phyloP scores from a whole-genome alignment of 2,797 vertebrate species.

The Amphiprion clarkii region DNA sequence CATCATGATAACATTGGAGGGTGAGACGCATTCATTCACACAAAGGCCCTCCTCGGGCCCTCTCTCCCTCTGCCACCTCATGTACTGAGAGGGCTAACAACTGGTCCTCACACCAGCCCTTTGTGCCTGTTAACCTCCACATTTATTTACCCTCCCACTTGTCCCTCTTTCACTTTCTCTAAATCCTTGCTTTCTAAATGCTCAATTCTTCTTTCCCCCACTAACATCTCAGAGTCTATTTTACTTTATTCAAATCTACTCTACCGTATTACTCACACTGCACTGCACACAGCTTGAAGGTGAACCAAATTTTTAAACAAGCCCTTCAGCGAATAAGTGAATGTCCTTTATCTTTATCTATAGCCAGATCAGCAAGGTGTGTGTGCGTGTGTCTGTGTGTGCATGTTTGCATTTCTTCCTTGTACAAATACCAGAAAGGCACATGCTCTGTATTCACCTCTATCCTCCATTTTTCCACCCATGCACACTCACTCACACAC shows the following conservation, averaged over 20 bases:
- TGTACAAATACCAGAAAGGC: conserved; percentile 51
- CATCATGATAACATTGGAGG: conserved; percentile 83
- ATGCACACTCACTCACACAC: conserved; percentile 9
- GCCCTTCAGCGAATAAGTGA: conserved; percentile 4
- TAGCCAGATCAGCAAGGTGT: conserved; percentile 28
- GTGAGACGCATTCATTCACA: conserved; percentile 80
- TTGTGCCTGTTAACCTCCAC: conserved; percentile 67
- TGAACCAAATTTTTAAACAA: conserved; percentile 28
- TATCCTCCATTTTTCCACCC: conserved; percentile 16
- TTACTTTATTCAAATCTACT: background rate
- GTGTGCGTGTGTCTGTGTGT: conserved; percentile 11
- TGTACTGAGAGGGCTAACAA: conserved; percentile 67
- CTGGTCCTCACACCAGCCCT: conserved; percentile 65
- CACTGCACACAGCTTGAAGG: conserved; percentile 7
- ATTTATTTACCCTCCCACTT: conserved; percentile 62
- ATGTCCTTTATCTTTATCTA: conserved; percentile 48
- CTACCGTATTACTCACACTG: background rate
- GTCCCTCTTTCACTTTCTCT: conserved; percentile 35
- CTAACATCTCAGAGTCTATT: background rate
- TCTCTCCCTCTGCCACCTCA: conserved; percentile 70
- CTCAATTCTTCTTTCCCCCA: conserved; percentile 29
- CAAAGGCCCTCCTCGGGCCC: conserved; percentile 79
- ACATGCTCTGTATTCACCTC: conserved; percentile 55
- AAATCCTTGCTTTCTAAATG: conserved; percentile 25
- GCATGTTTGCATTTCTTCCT: conserved; percentile 59